Conservation (phyloP, 64 coral and sea anemone species). For the Montipora efflorescens region DNA sequence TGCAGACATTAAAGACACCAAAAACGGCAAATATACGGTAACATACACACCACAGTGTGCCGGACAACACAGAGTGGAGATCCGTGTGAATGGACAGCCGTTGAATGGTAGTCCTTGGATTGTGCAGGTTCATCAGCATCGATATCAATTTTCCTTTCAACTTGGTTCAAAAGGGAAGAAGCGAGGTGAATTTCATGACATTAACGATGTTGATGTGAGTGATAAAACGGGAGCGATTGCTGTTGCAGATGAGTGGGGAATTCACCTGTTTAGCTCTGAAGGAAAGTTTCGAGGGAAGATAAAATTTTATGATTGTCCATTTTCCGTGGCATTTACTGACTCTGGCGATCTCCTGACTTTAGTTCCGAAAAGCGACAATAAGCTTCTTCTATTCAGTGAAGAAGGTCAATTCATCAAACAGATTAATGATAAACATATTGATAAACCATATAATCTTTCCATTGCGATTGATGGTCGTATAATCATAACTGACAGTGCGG, state of each 20-base stretch:
- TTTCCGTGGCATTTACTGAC: constrained; percentile 4
- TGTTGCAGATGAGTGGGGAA: not conserved
- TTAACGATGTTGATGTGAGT: not conserved
- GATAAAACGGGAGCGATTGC: not conserved
- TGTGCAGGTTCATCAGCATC: constrained; percentile 1
- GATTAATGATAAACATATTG: not conserved
- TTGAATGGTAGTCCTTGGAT: constrained; percentile 2
- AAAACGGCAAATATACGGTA: not conserved
- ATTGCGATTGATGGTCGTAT: constrained; percentile 14
- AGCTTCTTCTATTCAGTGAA: not conserved
- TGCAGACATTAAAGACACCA: not conserved
- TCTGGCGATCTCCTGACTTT: not conserved
- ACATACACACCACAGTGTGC: constrained; percentile 21
- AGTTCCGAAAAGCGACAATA: not conserved
- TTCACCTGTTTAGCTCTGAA: constrained; percentile 11
- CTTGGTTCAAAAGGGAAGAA: not conserved
- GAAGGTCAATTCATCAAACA: constrained; percentile 1
- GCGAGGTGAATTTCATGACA: not conserved
- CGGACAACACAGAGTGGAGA: not conserved
- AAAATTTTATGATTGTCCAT: not conserved
- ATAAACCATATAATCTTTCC: not conserved
- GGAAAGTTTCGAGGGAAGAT: constrained; percentile 7
- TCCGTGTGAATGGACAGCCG: constrained; percentile 5
- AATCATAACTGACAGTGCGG: not conserved
- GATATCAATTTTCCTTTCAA: not conserved